phyloP scores from a whole-genome alignment of 1,140 invertebrate species.

The Whitmania pigra region DNA sequence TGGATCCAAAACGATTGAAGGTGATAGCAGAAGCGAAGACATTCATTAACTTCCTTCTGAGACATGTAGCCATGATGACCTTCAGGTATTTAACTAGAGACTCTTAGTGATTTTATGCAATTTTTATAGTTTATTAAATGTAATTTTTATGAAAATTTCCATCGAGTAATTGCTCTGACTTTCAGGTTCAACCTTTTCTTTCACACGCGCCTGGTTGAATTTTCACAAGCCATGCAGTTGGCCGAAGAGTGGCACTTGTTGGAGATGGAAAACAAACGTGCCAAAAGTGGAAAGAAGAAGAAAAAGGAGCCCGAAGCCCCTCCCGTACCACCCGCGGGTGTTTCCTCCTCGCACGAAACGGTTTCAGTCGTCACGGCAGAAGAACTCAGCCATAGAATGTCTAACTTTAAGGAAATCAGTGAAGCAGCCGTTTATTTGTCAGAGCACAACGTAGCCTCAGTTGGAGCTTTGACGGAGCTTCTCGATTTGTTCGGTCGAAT shows the following conservation, averaged over 20 bases:
- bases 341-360: background rate
- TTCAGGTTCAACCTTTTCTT: slow-evolving; percentile 12
- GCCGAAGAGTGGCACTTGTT: slow-evolving; percentile 2
- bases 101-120: background rate
- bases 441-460: background rate
- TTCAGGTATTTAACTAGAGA: slow-evolving; percentile 4
- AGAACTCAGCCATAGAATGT: background rate
- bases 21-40: background rate
- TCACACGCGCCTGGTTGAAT: background rate
- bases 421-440: background rate
- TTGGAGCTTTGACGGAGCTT: background rate
- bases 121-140: background rate
- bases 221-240: background rate
- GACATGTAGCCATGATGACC: background rate
- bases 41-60: slow-evolving; percentile 6
- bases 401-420: background rate
- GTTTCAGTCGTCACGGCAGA: background rate
- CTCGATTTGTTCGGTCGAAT: slow-evolving; percentile 11
- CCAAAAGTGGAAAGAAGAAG: background rate
- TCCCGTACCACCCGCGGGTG: background rate
- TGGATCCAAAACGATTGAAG: background rate
- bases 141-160: background rate
- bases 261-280: background rate
- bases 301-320: background rate
- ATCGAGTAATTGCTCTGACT: background rate